Conservation (phyloP, 92 coral and sea anemone genomes). For the Meandrina meandrites region DNA sequence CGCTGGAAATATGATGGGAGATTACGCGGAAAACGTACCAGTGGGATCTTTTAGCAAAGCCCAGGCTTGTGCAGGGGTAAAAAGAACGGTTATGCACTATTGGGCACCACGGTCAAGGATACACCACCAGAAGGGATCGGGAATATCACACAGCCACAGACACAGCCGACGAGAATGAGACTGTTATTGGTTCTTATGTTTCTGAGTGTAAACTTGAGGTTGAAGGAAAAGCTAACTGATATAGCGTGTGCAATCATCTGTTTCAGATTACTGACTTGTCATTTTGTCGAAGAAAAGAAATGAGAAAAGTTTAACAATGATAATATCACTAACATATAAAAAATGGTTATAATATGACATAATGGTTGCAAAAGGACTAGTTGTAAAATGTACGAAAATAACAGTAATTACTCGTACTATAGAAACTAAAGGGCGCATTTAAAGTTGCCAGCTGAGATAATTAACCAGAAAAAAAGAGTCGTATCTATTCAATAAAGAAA, state of each 20-base stretch:
- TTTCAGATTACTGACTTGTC: no score
- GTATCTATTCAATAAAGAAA: not conserved
- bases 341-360: no score
- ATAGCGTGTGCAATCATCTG: not conserved
- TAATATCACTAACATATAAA: no score
- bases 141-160: not conserved
- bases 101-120: slow-evolving; percentile 22
- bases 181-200: not conserved
- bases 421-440: not conserved
- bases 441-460: not conserved
- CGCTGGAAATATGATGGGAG: slow-evolving; percentile 73
- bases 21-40: slow-evolving; percentile 67
- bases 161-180: not conserved
- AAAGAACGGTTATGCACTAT: not conserved
- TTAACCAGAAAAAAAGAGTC: not conserved
- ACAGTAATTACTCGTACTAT: no score
- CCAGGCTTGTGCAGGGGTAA: slow-evolving; percentile 37
- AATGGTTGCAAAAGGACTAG: no score
- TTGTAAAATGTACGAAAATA: no score
- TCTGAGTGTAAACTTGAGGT: not conserved
- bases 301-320: no score
- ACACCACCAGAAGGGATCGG: not conserved
- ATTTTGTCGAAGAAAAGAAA: no score
- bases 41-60: slow-evolving; percentile 70
- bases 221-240: not conserved